Percentiles rank a stretch among this genome's conserved stretches.
Conservation (phyloP, 2,888 invertebrate species). For the Drosophila nr. perissopoda region DNA sequence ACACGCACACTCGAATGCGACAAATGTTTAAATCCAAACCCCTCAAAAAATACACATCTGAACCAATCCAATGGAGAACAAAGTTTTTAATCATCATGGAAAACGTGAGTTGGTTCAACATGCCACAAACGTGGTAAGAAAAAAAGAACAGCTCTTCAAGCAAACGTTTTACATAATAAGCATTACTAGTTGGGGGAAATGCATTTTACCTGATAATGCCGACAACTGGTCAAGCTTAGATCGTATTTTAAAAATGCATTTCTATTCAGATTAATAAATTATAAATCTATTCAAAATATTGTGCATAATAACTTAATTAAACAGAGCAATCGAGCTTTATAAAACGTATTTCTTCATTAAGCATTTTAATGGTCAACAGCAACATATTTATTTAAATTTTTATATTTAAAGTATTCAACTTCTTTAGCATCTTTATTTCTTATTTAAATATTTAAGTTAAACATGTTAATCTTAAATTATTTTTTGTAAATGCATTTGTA, state of each 20-base stretch:
- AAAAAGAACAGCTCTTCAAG: neutral
- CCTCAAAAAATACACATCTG: slow-evolving; percentile 16
- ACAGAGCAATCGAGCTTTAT: accelerated
- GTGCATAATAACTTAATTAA: neutral
- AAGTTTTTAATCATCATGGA: slow-evolving; percentile 43
- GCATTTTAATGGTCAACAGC: neutral
- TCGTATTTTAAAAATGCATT: neutral
- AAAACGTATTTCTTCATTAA: neutral
- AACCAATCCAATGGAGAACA: slow-evolving; percentile 24
- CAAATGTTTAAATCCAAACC: slow-evolving; percentile 48
- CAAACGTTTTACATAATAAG: slow-evolving; percentile 6
- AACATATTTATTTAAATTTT: neutral
- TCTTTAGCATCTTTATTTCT: neutral
- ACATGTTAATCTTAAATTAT: neutral
- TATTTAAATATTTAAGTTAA: neutral
- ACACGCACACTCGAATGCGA: slow-evolving; percentile 44
- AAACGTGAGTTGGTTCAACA: slow-evolving; percentile 43
- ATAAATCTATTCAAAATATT: neutral
- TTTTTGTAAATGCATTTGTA: too few species aligned
- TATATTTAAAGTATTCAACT: neutral
- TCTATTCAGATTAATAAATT: neutral
- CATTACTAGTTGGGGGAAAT: neutral
- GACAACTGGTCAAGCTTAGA: neutral
- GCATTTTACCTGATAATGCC: neutral
- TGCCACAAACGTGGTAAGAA: slow-evolving; percentile 43